These are phyloP conservation scores for Fissipunctia ypsillon DNA, from an alignment of 2,888 invertebrate genomes.

Conservation along the genomic window DNA sequence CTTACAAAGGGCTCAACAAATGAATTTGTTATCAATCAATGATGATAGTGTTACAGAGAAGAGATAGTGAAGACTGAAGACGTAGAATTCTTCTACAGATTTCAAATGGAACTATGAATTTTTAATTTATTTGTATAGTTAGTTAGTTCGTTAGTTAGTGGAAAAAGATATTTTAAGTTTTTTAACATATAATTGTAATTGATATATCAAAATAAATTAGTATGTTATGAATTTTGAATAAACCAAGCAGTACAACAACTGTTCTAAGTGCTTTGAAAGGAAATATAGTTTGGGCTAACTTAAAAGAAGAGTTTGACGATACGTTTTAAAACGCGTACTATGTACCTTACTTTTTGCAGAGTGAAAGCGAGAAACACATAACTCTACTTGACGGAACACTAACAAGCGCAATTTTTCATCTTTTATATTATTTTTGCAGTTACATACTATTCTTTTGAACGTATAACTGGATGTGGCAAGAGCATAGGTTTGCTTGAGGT, in stretches of 20 bases:
- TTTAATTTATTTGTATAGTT: no score
- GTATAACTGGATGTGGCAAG: slow-evolving; percentile 25
- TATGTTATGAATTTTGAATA: no score
- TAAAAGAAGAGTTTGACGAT: slow-evolving; percentile 10
- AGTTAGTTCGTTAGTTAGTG: no score
- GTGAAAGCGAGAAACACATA: slow-evolving; percentile 54
- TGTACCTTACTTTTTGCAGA: slow-evolving; percentile 13
- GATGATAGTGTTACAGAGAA: background rate
- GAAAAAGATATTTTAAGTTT: no score
- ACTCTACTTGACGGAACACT: slow-evolving; percentile 67
- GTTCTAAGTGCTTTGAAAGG: background rate
- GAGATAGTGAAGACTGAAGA: background rate
- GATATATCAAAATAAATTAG: no score
- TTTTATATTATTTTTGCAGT: slow-evolving; percentile 70
- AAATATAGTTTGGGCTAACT: background rate
- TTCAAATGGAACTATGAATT: background rate
- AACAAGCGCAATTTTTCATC: slow-evolving; percentile 76
- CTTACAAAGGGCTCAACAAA: background rate
- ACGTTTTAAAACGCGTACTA: slow-evolving; percentile 21
- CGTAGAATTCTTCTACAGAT: background rate
- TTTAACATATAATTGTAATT: no score
- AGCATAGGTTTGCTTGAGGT: slow-evolving; percentile 14
- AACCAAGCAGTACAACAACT: background rate
- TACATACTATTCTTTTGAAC: slow-evolving; percentile 58
- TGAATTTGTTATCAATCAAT: background rate